phyloP scores from a whole-genome alignment of 2,888 invertebrate species.

The Dicyrtoma fusca region DNA sequence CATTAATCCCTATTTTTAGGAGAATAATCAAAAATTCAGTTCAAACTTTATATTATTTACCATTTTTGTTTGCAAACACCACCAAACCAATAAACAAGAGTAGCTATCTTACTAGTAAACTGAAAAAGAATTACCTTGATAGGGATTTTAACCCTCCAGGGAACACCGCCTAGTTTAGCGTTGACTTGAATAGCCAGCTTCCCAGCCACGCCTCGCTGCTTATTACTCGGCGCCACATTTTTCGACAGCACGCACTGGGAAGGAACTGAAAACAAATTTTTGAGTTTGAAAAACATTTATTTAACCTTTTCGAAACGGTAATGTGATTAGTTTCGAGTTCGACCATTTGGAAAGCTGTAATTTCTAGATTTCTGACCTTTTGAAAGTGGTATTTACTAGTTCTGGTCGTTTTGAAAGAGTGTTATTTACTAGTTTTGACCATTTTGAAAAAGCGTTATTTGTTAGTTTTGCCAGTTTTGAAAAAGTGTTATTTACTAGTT shows the following conservation, averaged over 20 bases:
- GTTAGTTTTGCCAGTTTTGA: no score
- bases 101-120: no score
- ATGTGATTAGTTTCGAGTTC: no score
- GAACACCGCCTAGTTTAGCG: conserved; percentile 78
- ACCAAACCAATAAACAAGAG: no score
- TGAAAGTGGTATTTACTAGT: no score
- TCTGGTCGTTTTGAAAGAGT: no score
- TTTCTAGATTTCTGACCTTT: no score
- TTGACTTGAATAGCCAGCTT: conserved; percentile 65
- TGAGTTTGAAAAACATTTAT: no score
- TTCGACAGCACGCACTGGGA: conserved; percentile 47
- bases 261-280: conserved; percentile 43
- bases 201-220: conserved; percentile 48
- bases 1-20: conserved; percentile 9
- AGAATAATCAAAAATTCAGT: background rate
- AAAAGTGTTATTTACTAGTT: no score
- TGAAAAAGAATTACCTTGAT: conserved; percentile 57
- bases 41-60: background rate
- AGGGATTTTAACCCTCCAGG: conserved; percentile 79
- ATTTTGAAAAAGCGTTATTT: no score
- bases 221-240: background rate
- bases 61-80: background rate
- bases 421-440: no score
- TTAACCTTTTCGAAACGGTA: no score
- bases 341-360: background rate